Evolutionary conservation across 2,113 vertebrate species (phyloP).

Genomic region (Burhinus bistriatus): DNA sequence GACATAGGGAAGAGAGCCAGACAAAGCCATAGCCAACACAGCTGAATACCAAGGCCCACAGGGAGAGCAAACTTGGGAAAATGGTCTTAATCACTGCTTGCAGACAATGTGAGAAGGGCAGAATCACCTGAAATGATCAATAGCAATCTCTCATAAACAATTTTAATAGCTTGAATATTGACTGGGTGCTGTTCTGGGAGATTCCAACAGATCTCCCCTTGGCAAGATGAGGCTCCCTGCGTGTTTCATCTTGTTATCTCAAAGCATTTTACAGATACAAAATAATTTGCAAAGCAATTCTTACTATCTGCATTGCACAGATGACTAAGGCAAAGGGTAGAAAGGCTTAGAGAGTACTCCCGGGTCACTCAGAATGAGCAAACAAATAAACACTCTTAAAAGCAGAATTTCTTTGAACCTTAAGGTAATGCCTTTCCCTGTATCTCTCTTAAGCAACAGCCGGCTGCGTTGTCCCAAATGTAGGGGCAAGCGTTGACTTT

Average conservation of each 20-base stretch:
- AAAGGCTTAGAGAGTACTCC: background rate
- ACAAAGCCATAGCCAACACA: background rate
- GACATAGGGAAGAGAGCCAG: background rate
- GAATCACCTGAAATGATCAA: background rate
- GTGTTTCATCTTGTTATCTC: background rate
- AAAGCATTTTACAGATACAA: background rate
- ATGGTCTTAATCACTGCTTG: background rate
- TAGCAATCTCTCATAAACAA: background rate
- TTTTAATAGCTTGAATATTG: background rate
- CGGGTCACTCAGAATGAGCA: background rate
- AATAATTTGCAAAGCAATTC: background rate
- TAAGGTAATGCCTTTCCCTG: background rate
- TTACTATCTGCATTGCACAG: background rate
- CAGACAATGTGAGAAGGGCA: background rate
- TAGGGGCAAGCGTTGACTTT: constrained; percentile 78
- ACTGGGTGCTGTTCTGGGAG: background rate
- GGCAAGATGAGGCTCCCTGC: background rate
- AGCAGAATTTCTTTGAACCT: background rate
- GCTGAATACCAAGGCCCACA: background rate
- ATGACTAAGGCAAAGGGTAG: background rate
- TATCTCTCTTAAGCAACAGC: background rate
- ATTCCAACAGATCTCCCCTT: background rate
- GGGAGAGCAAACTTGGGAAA: background rate
- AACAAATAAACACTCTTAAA: background rate
- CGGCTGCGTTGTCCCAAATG: background rate